Percentiles rank a stretch among this genome's conserved stretches.
These are phyloP conservation scores for Cricetomys ansorgei DNA, from an alignment of 2,113 vertebrate species.

Conservation along the genomic window DNA sequence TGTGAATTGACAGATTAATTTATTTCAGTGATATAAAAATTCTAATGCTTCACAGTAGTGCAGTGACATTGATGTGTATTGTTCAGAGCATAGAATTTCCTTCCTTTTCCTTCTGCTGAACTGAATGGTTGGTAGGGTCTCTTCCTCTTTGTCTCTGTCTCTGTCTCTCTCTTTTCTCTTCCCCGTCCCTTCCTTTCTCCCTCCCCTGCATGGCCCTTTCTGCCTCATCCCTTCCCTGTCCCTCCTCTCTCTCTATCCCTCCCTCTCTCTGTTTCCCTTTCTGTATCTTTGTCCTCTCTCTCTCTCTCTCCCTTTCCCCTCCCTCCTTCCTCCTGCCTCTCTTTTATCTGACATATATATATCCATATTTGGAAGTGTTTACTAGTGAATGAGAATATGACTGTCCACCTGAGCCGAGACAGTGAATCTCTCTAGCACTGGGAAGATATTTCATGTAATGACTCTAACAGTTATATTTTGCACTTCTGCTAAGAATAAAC, in stretches of 20 bases:
- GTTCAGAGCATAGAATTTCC: neutral
- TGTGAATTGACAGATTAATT: conserved; percentile 18
- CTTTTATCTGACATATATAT: neutral
- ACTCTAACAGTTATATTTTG: neutral
- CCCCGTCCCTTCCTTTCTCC: too few relatives aligned
- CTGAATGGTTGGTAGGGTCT: neutral
- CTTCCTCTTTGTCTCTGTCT: too few relatives aligned
- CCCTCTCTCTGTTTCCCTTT: fast-evolving
- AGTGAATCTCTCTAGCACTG: neutral
- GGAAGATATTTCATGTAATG: neutral
- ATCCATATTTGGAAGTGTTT: neutral
- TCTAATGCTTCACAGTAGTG: neutral
- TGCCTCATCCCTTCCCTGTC: too few relatives aligned
- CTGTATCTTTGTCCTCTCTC: neutral
- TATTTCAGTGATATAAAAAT: neutral
- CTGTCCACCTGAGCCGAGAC: neutral
- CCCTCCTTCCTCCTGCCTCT: neutral
- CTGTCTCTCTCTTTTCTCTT: too few relatives aligned
- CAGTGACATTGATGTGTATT: neutral
- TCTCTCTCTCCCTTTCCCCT: neutral
- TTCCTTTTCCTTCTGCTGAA: neutral
- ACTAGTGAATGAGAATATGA: neutral
- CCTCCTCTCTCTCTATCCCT: neutral
- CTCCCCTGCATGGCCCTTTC: too few relatives aligned
- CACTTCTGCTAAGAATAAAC: neutral